Conservation (phyloP, 2,888 invertebrate species). For the Pheosia tremula region DNA sequence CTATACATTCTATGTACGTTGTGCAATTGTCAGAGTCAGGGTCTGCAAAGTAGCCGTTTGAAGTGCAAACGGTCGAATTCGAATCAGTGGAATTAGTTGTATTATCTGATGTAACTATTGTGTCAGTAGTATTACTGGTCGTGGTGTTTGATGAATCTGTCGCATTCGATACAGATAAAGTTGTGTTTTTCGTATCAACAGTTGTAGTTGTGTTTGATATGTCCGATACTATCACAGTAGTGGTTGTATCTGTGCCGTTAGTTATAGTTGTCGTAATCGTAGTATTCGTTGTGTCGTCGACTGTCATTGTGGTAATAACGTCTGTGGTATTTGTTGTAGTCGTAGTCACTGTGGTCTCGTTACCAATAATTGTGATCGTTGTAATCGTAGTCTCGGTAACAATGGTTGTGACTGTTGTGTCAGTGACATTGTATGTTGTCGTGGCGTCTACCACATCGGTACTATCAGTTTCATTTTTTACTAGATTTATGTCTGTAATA, state of each 20-base stretch:
- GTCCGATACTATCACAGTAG: constrained; percentile 8
- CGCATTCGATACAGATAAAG: constrained; percentile 9
- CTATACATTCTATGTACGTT: constrained; percentile 21
- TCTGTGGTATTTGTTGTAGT: constrained; percentile 32
- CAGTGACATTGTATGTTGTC: constrained; percentile 17
- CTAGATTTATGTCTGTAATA: constrained; percentile 23
- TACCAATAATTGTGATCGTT: constrained; percentile 21
- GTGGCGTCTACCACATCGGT: constrained; percentile 22
- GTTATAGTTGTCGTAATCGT: constrained; percentile 7
- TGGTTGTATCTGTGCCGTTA: constrained; percentile 21
- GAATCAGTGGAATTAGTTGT: background rate
- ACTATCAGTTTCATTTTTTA: constrained; percentile 25
- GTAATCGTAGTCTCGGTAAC: constrained; percentile 27
- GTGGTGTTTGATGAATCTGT: constrained; percentile 6
- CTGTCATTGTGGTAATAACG: constrained; percentile 26
- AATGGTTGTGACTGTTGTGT: constrained; percentile 20
- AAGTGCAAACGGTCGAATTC: constrained; percentile 13
- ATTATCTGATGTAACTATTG: background rate
- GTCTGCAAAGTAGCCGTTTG: constrained; percentile 17
- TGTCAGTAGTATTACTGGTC: constrained; percentile 1
- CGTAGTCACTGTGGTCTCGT: constrained; percentile 19
- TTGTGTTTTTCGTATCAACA: constrained; percentile 20
- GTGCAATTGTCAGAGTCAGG: constrained; percentile 20
- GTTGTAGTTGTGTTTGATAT: constrained; percentile 19
- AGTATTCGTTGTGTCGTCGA: constrained; percentile 16